Evolutionary conservation across 2,888 invertebrate species (phyloP), one percentile per base, ranked within the genome.

Genomic region (Diaphora mendica): DNA sequence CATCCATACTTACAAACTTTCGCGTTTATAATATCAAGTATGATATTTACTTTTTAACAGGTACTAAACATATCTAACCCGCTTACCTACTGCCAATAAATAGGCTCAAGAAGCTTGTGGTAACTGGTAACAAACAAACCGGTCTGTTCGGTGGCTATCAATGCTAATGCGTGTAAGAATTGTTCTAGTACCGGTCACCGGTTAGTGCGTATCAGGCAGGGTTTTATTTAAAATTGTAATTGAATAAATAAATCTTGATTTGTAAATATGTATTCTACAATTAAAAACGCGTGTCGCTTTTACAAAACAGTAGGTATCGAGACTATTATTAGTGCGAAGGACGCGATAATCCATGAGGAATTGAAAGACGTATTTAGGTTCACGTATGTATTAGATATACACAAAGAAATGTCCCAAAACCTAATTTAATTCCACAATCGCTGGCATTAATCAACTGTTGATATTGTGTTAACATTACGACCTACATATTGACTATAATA

Each of bases 401-500:
- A 51, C 23, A 23, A 35, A 51, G 13, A 51, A 30, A 13, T 48
- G 1, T 68, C 20, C 5, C 4, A 13, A 68, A 35, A 33, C 35
- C 68, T 35, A 55, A 69, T 17, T 42, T 20, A 13, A 66, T 66
- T 62, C 42, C 42, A 8, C 55, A 39, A 68, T 39, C n/a, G 23
- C 44, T 62, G 26, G 42, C 15, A 17, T 44, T 11, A 11, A 59
- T 30, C 17, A 26, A 39, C 3, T 62, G 20, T 33, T 64, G 11
- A 51, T 51, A 51, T 7, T 26, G 15, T 55, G 26, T 13, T 30
- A 62, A 26, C 30, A 51, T 59, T 15, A 64, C 85, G 81, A 79
- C 85, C 83, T 74, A 83, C 64, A 72, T 76, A 67, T 64, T 30
- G n/a, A 62, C 13, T n/a, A 35, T 39, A 70, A 64, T 48, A 72